Conservation (phyloP, 2,888 invertebrate species). For the Polydrusus tereticollis region DNA sequence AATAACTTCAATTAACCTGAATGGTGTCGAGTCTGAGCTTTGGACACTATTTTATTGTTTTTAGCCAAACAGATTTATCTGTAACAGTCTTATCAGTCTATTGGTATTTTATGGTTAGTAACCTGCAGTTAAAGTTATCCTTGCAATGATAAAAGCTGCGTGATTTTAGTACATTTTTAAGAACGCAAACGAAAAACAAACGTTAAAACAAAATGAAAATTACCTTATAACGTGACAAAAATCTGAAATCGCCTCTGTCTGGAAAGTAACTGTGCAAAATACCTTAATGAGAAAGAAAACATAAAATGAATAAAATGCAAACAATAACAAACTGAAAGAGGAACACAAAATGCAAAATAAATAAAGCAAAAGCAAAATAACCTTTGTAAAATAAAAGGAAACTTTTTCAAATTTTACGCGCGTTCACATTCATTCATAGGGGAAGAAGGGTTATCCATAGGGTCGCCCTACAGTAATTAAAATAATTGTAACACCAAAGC, state of each 20-base stretch:
- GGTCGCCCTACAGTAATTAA: too few species aligned
- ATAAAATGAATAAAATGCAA: conserved; percentile 54
- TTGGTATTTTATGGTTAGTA: too few species aligned
- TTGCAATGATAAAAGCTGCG: too few species aligned
- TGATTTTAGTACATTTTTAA: too few species aligned
- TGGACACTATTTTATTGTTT: too few species aligned
- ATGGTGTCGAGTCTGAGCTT: too few species aligned
- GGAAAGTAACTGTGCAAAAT: conserved; percentile 65
- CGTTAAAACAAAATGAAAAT: conserved; percentile 35
- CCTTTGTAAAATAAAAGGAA: neutral
- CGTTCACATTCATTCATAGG: too few species aligned
- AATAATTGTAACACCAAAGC: too few species aligned
- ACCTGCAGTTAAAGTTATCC: too few species aligned
- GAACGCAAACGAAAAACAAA: conserved; percentile 49
- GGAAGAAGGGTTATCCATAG: too few species aligned
- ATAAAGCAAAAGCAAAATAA: neutral
- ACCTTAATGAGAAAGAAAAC: conserved; percentile 60
- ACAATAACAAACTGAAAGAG: conserved; percentile 42
- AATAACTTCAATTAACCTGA: conserved; percentile 28
- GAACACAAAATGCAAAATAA: neutral
- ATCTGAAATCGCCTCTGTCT: conserved; percentile 64
- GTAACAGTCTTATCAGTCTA: too few species aligned
- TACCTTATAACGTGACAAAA: conserved; percentile 65
- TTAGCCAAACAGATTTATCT: too few species aligned
- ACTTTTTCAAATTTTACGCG: conserved; percentile 2